Evolutionary conservation across 2,888 invertebrate species (phyloP).

Genomic region (Heteropelma amictum): DNA sequence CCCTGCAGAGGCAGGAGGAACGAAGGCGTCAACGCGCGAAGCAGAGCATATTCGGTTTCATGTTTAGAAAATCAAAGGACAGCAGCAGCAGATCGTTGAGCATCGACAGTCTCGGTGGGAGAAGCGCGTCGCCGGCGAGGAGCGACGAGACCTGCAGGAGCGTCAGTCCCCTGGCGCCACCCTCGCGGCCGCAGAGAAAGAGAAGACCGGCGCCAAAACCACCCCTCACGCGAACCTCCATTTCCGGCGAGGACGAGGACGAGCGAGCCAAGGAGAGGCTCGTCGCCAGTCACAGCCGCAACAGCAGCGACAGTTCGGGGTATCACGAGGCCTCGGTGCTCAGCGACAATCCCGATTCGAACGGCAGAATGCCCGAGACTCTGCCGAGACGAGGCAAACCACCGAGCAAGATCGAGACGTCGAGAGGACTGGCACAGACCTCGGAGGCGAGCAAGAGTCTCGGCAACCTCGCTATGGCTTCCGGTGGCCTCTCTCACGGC

Average conservation of each 20-base stretch:
- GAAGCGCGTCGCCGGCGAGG: constrained; percentile 81
- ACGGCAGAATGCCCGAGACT: constrained; percentile 72
- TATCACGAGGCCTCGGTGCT: constrained; percentile 85
- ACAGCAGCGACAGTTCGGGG: constrained; percentile 86
- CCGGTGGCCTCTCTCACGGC: constrained; percentile 66
- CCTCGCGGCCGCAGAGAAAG: constrained; percentile 80
- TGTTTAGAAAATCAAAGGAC: constrained; percentile 78
- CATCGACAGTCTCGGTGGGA: constrained; percentile 78
- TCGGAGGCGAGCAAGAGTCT: constrained; percentile 75
- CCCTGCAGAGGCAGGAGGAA: constrained; percentile 81
- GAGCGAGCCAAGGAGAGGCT: constrained; percentile 76
- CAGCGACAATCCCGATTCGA: constrained; percentile 81
- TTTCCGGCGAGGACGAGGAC: constrained; percentile 58
- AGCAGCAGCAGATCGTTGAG: constrained; percentile 79
- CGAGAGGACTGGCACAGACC: constrained; percentile 72
- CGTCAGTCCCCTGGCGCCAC: constrained; percentile 73
- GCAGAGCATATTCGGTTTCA: constrained; percentile 79
- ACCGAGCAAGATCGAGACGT: constrained; percentile 66
- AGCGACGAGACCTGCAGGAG: constrained; percentile 80
- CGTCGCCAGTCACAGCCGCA: constrained; percentile 83
- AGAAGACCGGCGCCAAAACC: constrained; percentile 82
- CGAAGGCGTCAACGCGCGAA: constrained; percentile 78
- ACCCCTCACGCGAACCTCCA: constrained; percentile 70
- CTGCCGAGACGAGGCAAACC: constrained; percentile 75
- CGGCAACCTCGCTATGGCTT: constrained; percentile 69